Percentiles rank a stretch among this genome's conserved stretches.
phyloP scores from a whole-genome alignment of 2,113 vertebrate genomes.

The Nerophis lumbriciformis region DNA sequence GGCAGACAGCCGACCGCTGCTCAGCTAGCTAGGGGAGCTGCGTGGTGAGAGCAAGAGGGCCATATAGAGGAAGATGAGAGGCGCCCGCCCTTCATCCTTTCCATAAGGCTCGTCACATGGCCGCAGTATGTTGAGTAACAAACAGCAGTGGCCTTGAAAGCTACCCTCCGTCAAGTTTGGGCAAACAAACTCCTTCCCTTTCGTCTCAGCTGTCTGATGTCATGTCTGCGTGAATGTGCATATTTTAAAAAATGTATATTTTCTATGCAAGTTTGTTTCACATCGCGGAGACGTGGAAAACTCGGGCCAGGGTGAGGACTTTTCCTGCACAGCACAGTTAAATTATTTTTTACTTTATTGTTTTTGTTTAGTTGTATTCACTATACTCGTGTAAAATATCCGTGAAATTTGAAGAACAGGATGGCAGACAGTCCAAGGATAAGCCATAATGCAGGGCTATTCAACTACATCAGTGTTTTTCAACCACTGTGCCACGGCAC shows the following conservation, averaged over 20 bases:
- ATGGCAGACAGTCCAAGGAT: too few species aligned
- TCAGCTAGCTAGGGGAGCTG: slow-evolving; percentile 26
- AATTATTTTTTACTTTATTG: too few species aligned
- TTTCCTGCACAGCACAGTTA: too few species aligned
- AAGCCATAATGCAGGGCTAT: too few species aligned
- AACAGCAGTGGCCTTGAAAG: slow-evolving; percentile 55
- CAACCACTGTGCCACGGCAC: too few species aligned
- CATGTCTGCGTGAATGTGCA: neutral
- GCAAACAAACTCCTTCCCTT: slow-evolving; percentile 9
- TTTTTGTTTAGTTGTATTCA: too few species aligned
- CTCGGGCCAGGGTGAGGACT: too few species aligned
- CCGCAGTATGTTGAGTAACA: slow-evolving; percentile 35
- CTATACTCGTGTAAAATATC: too few species aligned
- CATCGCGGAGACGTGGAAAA: too few species aligned
- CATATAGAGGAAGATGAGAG: slow-evolving; percentile 5
- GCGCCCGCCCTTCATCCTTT: slow-evolving; percentile 36
- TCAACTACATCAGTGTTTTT: too few species aligned
- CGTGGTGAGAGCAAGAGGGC: slow-evolving; percentile 10
- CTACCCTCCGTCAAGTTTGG: slow-evolving; percentile 28
- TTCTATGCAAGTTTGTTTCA: neutral
- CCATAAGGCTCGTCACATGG: slow-evolving; percentile 38
- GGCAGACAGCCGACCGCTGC: slow-evolving; percentile 48
- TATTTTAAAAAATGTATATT: slow-evolving; percentile 5
- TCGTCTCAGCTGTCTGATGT: slow-evolving; percentile 25
- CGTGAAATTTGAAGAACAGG: too few species aligned